Evolutionary conservation across 2,113 vertebrate genomes (phyloP), one percentile per base, ranked within the genome.

Genomic region (Atrichornis clamosus): DNA sequence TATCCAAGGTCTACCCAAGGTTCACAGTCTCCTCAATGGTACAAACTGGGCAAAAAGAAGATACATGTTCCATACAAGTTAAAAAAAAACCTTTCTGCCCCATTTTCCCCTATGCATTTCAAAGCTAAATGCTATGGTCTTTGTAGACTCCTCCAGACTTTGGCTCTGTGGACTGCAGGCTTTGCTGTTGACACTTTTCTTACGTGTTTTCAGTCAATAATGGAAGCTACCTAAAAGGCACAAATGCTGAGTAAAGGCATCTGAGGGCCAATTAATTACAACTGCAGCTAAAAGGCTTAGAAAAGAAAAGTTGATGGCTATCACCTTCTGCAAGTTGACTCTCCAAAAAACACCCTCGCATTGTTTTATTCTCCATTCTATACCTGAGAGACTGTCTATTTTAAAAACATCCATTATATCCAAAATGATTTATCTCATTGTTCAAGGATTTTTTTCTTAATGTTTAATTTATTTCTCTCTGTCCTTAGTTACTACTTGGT

Each of bases 391-490:
- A 26, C 3, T 39, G 64, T 79, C 28, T 78, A 62, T 84, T 89
- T 52, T 8, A 28, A 69, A 96, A 92, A 87, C 27, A 84, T 15
- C 42, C 44, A 50, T 83, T 95, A 80, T n/a, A 84, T 58, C 26
- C 72, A 91, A 92, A 93, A 95, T 82, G 30, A 96, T 92, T 95
- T 28, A 94, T 92, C 67, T 89, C 84, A 79, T 74, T 92, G 68
- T 86, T 70, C 56, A 73, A 86, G 52, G 65, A 49, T 68, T 81
- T 85, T 73, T 84, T 74, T 77, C 77, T 64, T 76, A 74, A 90
- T 77, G 63, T 87, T 90, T 93, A 92, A 97, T 97, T 97, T 96
- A 93, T 87, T 82, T 67, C 46, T 84, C 56, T 55, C 69, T 86
- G 84, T 84, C 86, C 32, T 90, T 60, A 69, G 65, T 79, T 95